Evolutionary conservation across 2,888 invertebrate genomes (phyloP), one percentile per base, ranked within the genome.

Genomic region (Ephialtes manifestator): DNA sequence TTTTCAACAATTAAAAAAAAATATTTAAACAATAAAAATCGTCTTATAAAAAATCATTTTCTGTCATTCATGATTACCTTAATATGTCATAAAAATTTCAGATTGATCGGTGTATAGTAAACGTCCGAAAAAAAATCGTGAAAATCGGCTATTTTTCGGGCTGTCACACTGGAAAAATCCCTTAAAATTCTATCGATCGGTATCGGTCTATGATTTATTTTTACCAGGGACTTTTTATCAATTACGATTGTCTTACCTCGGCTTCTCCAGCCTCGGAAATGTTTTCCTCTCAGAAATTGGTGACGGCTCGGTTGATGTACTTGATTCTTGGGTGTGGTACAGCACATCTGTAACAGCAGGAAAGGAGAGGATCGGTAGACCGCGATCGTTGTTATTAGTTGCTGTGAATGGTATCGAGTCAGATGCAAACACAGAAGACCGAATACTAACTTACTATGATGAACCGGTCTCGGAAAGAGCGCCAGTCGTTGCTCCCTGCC

Each of bases 361-460:
- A 60, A 24, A 70, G 68, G 60, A 85, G 78, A 82, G 83, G 76
- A 75, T 70, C 74, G 86, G 74, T 67, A 84, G 84, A 84, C 74
- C 86, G 81, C 78, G 81, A 78, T 81, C 79, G 71, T 81, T 39
- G 75, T 60, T 53, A 85, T 85, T 80, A 85, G 85, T 79, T 58
- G 53, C 20, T 46, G 58, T n/a, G 28, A 65, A 63, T 65, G 35
- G 31, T 65, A 71, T 72, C 68, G 75, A 85, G 51, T 76, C 75
- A 76, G 85, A 83, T 85, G 85, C 85, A 83, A 91, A 93, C 92
- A 92, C 92, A 92, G 92, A 93, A 91, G 93, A 94, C 93, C 91
- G 94, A 95, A 95, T 95, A 95, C 95, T 95, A 95, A 95, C 95
- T 95, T 95, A 95, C 95, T 95, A 94, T 95, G 95, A 94, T 95